phyloP scores from a whole-genome alignment of 35 echinoderm and acorn worm species.

The Heliocidaris tuberculata region DNA sequence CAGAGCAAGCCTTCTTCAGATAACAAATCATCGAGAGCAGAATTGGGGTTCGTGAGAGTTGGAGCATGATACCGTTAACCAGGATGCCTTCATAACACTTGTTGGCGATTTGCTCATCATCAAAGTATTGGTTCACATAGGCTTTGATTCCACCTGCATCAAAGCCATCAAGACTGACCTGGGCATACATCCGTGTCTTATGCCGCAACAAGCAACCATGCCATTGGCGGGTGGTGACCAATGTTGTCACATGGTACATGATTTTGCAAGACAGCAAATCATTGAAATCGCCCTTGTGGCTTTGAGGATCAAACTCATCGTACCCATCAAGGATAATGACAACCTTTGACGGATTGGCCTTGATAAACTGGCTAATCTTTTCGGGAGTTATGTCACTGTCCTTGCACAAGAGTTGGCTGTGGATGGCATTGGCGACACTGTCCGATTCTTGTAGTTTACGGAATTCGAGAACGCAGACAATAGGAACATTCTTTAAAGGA shows the following conservation, averaged over 20 bases:
- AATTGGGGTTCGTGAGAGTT: constrained; percentile 16
- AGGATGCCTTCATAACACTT: background rate
- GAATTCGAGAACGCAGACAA: constrained; percentile 29
- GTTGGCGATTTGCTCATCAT: background rate
- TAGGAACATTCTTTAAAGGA: background rate
- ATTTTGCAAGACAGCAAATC: constrained; percentile 28
- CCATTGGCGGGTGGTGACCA: constrained; percentile 28
- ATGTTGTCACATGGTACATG: background rate
- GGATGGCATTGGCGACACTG: constrained; percentile 3
- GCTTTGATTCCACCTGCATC: constrained; percentile 11
- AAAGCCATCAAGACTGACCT: constrained; percentile 39
- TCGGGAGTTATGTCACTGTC: constrained; percentile 16
- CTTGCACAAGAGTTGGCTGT: constrained; percentile 30
- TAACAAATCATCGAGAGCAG: constrained; percentile 37
- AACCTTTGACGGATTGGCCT: constrained; percentile 2
- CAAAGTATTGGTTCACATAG: constrained; percentile 16
- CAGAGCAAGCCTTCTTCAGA: constrained; percentile 23
- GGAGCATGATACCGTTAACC: background rate
- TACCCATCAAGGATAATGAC: constrained; percentile 7
- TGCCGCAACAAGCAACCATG: background rate
- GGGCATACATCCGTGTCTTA: background rate
- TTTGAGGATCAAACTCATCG: background rate
- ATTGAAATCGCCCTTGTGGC: constrained; percentile 14
- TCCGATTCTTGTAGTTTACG: background rate
- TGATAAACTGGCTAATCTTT: background rate